A percentile compares a stretch with the other conserved stretches of the same genome.
phyloP scores from a whole-genome alignment of 2,888 invertebrate genomes.

The Microctonus brassicae region DNA sequence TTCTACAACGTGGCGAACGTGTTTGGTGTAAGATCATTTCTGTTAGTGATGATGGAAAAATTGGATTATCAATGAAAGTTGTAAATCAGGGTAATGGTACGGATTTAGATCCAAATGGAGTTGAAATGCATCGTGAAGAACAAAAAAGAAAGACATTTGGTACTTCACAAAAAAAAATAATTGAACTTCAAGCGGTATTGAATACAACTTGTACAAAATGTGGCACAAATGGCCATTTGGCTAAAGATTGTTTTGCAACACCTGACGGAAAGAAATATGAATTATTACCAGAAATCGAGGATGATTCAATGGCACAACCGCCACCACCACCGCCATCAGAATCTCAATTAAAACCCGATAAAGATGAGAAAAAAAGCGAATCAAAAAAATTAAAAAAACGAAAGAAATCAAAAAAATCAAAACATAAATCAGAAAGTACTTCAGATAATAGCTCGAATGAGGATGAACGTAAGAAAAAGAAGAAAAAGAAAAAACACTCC shows the following conservation, averaged over 20 bases:
- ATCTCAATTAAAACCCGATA: conserved; percentile 13
- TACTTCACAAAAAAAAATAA: conserved; percentile 58
- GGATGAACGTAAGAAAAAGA: conserved; percentile 48
- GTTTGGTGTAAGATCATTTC: conserved; percentile 69
- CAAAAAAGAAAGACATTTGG: conserved; percentile 59
- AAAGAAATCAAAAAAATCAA: conserved; percentile 61
- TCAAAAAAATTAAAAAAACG: conserved; percentile 58
- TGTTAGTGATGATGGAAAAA: conserved; percentile 65
- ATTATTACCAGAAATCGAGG: conserved; percentile 63
- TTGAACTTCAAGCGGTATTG: conserved; percentile 66
- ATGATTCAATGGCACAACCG: conserved; percentile 35
- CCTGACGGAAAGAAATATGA: conserved; percentile 68
- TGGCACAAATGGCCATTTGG: conserved; percentile 66
- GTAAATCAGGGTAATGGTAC: conserved; percentile 68
- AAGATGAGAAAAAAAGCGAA: conserved; percentile 57
- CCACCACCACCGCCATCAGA: conserved; percentile 25
- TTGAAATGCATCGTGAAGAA: conserved; percentile 65
- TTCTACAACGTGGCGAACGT: conserved; percentile 66
- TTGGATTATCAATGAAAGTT: conserved; percentile 69
- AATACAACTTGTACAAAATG: conserved; percentile 68
- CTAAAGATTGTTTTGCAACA: conserved; percentile 67
- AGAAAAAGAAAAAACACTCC: conserved; percentile 54
- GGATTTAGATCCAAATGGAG: conserved; percentile 68
- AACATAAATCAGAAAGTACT: conserved; percentile 40
- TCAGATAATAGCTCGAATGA: conserved; percentile 45